These are phyloP conservation scores for Vireo altiloquus DNA, from an alignment of 2,113 vertebrate genomes.

Conservation along the genomic window DNA sequence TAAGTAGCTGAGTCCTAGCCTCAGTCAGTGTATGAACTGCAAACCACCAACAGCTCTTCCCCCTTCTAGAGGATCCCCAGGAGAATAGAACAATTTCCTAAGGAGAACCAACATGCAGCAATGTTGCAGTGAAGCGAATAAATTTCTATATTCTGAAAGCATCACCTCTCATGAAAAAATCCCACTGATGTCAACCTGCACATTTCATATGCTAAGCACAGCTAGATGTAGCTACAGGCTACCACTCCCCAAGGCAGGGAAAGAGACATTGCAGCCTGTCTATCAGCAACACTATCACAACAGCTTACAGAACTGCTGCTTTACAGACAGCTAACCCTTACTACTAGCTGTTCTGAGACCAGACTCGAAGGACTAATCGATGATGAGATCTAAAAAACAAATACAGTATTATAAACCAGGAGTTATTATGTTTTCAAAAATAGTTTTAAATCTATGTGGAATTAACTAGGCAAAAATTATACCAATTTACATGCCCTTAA, in stretches of 20 bases:
- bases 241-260: background rate
- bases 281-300: background rate
- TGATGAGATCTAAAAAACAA: background rate
- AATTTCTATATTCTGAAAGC: background rate
- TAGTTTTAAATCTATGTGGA: background rate
- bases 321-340: background rate
- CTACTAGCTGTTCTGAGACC: background rate
- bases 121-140: background rate
- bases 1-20: background rate
- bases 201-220: background rate
- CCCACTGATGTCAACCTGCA: background rate
- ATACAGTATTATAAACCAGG: background rate
- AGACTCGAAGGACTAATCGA: background rate
- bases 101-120: background rate
- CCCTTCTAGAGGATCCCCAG: background rate
- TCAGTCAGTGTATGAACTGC: background rate
- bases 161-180: background rate
- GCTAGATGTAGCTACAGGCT: background rate
- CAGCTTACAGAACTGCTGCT: background rate
- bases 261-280: accelerated
- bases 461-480: background rate
- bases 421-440: background rate
- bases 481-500: background rate
- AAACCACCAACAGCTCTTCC: background rate
- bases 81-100: background rate